Conservation (phyloP, 2,888 invertebrate species). For the Idaea aversata region DNA sequence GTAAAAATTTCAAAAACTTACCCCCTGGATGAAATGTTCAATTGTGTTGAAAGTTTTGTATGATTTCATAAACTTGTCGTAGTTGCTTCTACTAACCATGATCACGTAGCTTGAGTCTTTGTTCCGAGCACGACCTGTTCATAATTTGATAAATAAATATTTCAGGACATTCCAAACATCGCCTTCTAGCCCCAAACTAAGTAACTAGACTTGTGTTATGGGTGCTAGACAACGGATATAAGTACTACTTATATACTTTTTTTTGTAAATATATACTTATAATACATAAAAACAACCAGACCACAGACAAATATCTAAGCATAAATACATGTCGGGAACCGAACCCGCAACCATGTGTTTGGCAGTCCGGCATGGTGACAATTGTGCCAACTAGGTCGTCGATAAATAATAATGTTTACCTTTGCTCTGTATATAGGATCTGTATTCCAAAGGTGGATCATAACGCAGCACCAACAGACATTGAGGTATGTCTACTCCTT, state of each 20-base stretch:
- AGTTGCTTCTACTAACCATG: slow-evolving; percentile 61
- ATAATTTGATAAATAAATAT: slow-evolving; percentile 3
- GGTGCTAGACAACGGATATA: no score
- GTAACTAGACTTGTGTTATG: no score
- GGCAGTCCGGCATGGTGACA: no score
- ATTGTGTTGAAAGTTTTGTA: slow-evolving; percentile 70
- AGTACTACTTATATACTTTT: no score
- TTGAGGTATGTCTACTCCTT: slow-evolving; percentile 91
- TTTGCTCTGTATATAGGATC: slow-evolving; percentile 94
- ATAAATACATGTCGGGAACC: no score
- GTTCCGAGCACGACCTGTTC: slow-evolving; percentile 85
- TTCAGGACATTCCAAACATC: neutral
- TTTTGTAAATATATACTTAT: no score
- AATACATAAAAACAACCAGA: no score
- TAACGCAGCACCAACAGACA: slow-evolving; percentile 91
- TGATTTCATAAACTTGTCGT: slow-evolving; percentile 41
- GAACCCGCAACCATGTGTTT: no score
- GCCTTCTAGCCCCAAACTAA: no score
- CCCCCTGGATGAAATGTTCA: slow-evolving; percentile 76
- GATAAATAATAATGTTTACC: slow-evolving; percentile 65
- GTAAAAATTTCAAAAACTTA: slow-evolving; percentile 27
- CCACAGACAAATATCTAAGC: no score
- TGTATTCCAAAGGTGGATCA: slow-evolving; percentile 85
- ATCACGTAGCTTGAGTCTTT: slow-evolving; percentile 81
- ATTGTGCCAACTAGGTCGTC: no score